phyloP scores from a whole-genome alignment of 2,888 invertebrate species.

The Polyploca ridens region DNA sequence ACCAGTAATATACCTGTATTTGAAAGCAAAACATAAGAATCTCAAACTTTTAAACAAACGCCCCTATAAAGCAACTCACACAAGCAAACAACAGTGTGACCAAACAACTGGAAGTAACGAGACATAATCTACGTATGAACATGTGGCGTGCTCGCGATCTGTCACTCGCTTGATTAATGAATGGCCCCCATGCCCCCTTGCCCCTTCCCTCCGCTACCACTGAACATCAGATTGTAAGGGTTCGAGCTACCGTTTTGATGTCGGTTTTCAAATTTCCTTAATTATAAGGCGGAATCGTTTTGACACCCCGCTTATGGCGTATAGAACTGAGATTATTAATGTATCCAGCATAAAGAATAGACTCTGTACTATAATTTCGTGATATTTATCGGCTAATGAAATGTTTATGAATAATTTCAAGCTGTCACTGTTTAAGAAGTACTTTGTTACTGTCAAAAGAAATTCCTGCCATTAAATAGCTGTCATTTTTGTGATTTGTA shows the following conservation, averaged over 20 bases:
- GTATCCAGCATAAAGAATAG: background rate
- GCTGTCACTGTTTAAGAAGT: background rate
- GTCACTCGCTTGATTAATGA: conserved; percentile 75
- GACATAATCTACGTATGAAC: conserved; percentile 61
- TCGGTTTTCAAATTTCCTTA: conserved; percentile 80
- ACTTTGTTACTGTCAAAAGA: background rate
- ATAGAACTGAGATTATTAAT: conserved; percentile 26
- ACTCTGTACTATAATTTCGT: background rate
- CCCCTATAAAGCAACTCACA: conserved; percentile 23
- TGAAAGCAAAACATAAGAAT: background rate
- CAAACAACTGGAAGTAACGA: conserved; percentile 56
- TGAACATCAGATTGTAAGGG: conserved; percentile 49
- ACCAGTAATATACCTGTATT: background rate
- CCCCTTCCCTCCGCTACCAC: conserved; percentile 25
- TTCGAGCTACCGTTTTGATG: conserved; percentile 45
- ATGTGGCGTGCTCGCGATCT: conserved; percentile 64
- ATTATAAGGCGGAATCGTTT: conserved; percentile 72
- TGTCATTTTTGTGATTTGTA: background rate
- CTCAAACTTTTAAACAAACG: conserved; percentile 14
- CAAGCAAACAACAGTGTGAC: conserved; percentile 42
- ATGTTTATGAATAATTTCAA: background rate
- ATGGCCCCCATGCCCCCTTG: conserved; percentile 39
- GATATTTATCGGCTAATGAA: background rate
- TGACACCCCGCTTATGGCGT: conserved; percentile 50
- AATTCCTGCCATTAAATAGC: background rate